phyloP scores from a whole-genome alignment of 2,113 vertebrate genomes.

The Charina bottae region DNA sequence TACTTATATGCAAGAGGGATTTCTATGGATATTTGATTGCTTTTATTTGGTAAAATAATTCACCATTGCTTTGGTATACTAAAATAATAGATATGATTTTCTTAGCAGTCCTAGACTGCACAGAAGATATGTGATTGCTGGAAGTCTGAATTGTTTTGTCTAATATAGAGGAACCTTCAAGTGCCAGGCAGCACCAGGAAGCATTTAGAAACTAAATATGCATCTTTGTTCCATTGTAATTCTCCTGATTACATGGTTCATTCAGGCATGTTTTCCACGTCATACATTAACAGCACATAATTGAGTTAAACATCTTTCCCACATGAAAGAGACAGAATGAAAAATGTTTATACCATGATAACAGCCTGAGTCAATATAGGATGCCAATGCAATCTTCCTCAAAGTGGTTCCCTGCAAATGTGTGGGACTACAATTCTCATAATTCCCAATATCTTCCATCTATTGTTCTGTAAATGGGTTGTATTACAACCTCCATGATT shows the following conservation, averaged over 20 bases:
- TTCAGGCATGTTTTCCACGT: background rate
- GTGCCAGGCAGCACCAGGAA: background rate
- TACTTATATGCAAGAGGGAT: background rate
- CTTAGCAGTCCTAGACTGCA: background rate
- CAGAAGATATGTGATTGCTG: background rate
- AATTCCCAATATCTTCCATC: background rate
- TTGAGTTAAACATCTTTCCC: background rate
- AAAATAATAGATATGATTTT: background rate
- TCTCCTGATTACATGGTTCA: background rate
- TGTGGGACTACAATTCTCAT: background rate
- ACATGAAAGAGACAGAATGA: background rate
- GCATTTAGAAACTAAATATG: constrained; percentile 1
- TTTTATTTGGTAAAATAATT: background rate
- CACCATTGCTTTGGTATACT: background rate
- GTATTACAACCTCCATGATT: background rate
- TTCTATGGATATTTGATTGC: background rate
- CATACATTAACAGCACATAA: background rate
- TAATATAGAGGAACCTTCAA: background rate
- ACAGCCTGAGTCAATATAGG: no score
- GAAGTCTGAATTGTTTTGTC: background rate
- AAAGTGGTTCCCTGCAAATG: background rate
- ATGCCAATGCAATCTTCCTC: background rate
- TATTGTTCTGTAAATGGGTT: background rate
- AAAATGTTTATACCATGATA: background rate
- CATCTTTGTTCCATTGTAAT: background rate